Evolutionary conservation across 2,797 vertebrate species (phyloP).

Genomic region (Oophaga sylvatica): DNA sequence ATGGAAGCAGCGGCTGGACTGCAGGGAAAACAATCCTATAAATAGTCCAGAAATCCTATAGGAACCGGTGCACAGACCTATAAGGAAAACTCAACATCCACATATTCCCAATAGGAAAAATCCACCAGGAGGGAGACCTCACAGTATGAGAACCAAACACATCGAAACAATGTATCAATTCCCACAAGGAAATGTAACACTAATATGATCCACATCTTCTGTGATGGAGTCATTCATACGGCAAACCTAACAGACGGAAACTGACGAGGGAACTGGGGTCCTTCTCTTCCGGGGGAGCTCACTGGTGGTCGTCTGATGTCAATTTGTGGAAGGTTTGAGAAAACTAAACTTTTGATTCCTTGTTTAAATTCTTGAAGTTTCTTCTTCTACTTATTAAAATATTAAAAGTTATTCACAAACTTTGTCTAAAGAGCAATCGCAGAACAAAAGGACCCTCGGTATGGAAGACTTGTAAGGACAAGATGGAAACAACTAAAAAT

Average conservation of each 20-base stretch:
- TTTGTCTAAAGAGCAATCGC: no score
- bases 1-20: neutral
- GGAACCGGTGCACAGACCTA: neutral
- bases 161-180: neutral
- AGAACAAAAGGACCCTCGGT: no score
- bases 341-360: no score
- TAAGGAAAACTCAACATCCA: neutral
- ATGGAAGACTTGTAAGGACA: no score
- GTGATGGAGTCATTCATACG: neutral
- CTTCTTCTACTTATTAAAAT: neutral
- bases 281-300: neutral
- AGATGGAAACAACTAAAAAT: no score
- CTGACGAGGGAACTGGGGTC: neutral
- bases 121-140: neutral
- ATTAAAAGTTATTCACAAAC: no score
- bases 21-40: neutral
- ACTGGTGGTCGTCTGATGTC: no score
- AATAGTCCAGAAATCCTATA: neutral
- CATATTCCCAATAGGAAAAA: neutral
- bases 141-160: neutral
- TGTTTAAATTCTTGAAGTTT: neutral
- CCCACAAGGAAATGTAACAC: neutral
- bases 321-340: no score
- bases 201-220: neutral
- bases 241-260: neutral